phyloP scores from a whole-genome alignment of 1,140 invertebrate genomes.

The Ips nitidus region DNA sequence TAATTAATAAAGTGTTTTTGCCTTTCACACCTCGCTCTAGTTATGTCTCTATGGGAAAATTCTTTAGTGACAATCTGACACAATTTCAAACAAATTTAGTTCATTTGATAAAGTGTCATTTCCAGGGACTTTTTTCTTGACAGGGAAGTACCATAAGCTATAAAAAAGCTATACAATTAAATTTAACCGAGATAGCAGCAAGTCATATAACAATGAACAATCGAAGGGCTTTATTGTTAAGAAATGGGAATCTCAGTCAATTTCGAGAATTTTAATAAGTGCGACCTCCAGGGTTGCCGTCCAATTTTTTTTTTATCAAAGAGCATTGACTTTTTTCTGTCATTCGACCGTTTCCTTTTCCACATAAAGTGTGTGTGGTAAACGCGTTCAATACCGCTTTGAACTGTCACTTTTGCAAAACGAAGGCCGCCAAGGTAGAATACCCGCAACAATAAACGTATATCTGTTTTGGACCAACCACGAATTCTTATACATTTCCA shows the following conservation, averaged over 20 bases:
- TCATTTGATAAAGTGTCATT: no score
- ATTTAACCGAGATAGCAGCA: not conserved
- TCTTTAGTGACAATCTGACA: not conserved
- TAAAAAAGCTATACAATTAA: not conserved
- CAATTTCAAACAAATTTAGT: not conserved
- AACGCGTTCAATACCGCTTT: not conserved
- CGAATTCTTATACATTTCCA: not conserved
- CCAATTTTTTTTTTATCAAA: not conserved
- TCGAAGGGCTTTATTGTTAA: not conserved
- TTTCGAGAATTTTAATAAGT: not conserved
- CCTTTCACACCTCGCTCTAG: conserved; percentile 7
- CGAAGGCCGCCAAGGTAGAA: not conserved
- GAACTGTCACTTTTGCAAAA: not conserved
- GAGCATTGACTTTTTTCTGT: not conserved
- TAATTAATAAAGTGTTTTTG: conserved; percentile 15
- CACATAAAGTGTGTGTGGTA: not conserved
- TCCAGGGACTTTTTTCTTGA: no score
- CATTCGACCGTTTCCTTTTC: not conserved
- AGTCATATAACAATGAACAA: not conserved
- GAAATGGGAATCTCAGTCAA: not conserved
- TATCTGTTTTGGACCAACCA: not conserved
- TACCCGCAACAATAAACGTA: not conserved
- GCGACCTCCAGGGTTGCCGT: not conserved
- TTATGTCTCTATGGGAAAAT: not conserved
- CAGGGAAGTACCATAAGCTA: not conserved